These are phyloP conservation scores for Rafetus swinhoei DNA, from an alignment of 2,113 vertebrate species.

Conservation along the genomic window DNA sequence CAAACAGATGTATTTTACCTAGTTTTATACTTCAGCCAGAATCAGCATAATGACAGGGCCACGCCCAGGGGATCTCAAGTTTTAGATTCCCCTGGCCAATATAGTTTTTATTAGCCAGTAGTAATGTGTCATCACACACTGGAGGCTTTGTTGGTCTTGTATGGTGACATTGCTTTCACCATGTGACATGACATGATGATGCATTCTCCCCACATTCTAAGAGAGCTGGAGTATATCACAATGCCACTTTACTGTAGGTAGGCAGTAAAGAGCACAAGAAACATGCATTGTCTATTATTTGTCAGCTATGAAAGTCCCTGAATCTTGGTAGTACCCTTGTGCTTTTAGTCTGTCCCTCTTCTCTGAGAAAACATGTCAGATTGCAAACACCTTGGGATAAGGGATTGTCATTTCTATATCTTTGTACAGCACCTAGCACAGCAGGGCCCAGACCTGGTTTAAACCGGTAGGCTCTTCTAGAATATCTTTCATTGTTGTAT, in stretches of 20 bases:
- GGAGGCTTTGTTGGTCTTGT: background rate
- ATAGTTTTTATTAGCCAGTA: background rate
- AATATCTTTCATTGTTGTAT: background rate
- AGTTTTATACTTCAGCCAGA: background rate
- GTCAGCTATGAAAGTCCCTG: background rate
- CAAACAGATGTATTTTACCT: background rate
- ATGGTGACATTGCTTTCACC: background rate
- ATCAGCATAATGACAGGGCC: background rate
- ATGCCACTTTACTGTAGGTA: rapidly evolving
- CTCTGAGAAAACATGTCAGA: background rate
- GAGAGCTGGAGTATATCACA: background rate
- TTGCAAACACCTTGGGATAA: background rate
- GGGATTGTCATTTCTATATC: background rate
- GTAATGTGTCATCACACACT: background rate
- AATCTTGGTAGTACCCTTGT: background rate
- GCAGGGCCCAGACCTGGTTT: background rate
- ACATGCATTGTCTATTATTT: background rate
- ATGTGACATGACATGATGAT: rapidly evolving
- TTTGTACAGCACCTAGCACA: background rate
- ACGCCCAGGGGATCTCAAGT: background rate
- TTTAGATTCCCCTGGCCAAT: background rate
- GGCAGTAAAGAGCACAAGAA: background rate
- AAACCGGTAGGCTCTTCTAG: background rate
- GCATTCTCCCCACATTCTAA: background rate
- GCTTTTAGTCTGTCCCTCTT: background rate